Evolutionary conservation across 1,140 invertebrate genomes (phyloP), one percentile per base, ranked within the genome.

Genomic region (Helicoverpa armigera): DNA sequence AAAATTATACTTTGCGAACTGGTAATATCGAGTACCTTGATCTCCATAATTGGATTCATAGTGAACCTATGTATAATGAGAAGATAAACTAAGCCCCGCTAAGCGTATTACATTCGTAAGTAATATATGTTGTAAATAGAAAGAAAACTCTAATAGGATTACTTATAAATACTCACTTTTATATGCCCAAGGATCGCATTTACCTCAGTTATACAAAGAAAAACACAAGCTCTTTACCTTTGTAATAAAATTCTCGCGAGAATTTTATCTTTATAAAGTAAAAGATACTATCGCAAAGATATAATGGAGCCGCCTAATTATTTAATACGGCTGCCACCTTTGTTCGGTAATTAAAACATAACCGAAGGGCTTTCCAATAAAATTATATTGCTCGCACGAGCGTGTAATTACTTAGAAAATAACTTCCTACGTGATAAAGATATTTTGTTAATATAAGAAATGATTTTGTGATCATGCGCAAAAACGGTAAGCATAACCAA

Each of bases 301-400:
- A 31, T 72, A n/a, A 53, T 29, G 18, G 2, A 23, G 51, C 13
- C 23, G 23, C 54, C 48, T 54, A 53, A 54, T 72, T 72, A 54
- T 72, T 54, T 3, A 54, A 31, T 31, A 14, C 69, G 18, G 69
- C 23, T 12, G 48, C 11, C 51, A 31, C 48, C 48, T 54, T 54
- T 60, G 72, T 74, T 61, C 31, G 10, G 31, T 31, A 74, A 74
- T 74, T 74, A 74, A 60, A 74, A 74, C 56, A 61, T 48, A 60
- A 74, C 72, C 56, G 54, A 48, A 74, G 72, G 72, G 54, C 54
- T 61, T 61, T 61, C 31, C 72, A 61, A 74, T 74, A 74, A 74
- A 74, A 74, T 74, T 48, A 48, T 74, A 60, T 61, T 60, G 54
- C 72, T 35, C 56, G 56, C 56, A 48, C 54, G 29, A 54, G 54